Percentiles rank a stretch among this genome's conserved stretches.
These are phyloP conservation scores for Baccha elongata DNA, from an alignment of 2,888 invertebrate species.

Conservation along the genomic window DNA sequence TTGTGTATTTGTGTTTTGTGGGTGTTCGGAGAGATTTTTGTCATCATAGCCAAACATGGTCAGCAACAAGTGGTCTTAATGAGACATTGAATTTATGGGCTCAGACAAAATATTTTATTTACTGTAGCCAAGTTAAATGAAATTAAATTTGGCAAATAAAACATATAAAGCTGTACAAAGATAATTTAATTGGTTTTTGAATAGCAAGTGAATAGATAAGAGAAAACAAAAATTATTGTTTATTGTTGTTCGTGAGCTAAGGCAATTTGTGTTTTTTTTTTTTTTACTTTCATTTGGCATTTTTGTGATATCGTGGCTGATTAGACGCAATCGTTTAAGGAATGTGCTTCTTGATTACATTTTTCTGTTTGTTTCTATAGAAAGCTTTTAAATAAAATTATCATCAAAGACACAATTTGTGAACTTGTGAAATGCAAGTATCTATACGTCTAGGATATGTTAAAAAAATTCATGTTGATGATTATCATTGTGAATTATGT, in stretches of 20 bases:
- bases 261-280: conserved; percentile 45
- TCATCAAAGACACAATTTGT: too few species aligned
- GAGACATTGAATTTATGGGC: conserved; percentile 1
- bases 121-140: too few species aligned
- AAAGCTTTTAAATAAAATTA: too few species aligned
- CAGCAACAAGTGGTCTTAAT: conserved; percentile 38
- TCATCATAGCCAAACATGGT: conserved; percentile 26
- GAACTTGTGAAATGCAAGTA: too few species aligned
- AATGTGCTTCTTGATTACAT: conserved; percentile 13
- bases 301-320: conserved; percentile 43
- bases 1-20: too few species aligned
- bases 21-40: conserved; percentile 23
- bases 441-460: too few species aligned
- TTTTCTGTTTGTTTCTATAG: conserved; percentile 48
- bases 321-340: conserved; percentile 47
- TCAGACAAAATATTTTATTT: too few species aligned
- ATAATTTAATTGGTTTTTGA: conserved; percentile 50
- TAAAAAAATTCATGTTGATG: too few species aligned
- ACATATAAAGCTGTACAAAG: not conserved
- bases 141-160: too few species aligned
- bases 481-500: too few species aligned
- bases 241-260: conserved; percentile 47
- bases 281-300: conserved; percentile 7
- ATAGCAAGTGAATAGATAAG: conserved; percentile 54
- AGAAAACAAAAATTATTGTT: conserved; percentile 13